Percentiles rank a stretch among this genome's conserved stretches.
Conservation (phyloP, 2,113 vertebrate species). For the Heterocephalus glaber region DNA sequence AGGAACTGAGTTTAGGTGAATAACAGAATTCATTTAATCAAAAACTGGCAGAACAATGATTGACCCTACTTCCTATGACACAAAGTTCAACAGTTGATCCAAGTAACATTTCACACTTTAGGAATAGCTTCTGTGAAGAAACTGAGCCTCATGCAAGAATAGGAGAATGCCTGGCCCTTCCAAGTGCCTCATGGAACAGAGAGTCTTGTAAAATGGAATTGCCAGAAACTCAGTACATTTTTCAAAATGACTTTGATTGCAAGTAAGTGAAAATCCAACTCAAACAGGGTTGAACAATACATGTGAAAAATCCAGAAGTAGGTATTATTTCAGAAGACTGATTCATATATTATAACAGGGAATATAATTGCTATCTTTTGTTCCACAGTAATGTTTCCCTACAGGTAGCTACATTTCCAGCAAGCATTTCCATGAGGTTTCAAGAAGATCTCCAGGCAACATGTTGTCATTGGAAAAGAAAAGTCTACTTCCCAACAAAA, state of each 20-base stretch:
- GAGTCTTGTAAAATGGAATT: not conserved
- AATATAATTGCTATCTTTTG: not conserved
- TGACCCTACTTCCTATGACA: not conserved
- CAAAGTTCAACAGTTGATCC: not conserved
- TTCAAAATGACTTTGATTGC: not conserved
- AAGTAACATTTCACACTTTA: not conserved
- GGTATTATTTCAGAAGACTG: constrained; percentile 34
- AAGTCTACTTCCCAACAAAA: not conserved
- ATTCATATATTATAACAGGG: not conserved
- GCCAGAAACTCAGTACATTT: not conserved
- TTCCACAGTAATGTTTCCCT: not conserved
- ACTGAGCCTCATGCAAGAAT: not conserved
- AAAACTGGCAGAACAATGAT: not conserved
- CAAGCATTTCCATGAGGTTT: not conserved
- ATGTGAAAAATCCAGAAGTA: not conserved
- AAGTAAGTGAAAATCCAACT: not conserved
- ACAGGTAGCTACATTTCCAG: not conserved
- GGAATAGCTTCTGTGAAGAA: not conserved
- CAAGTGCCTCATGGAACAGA: not conserved
- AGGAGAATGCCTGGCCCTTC: not conserved
- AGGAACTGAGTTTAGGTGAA: not conserved
- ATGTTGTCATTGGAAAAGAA: not conserved
- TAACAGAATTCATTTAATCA: not conserved
- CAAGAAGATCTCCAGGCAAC: not conserved
- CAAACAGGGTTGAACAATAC: not conserved